These are phyloP conservation scores for Apantesis nais DNA, from an alignment of 2,888 invertebrate species.

Conservation along the genomic window DNA sequence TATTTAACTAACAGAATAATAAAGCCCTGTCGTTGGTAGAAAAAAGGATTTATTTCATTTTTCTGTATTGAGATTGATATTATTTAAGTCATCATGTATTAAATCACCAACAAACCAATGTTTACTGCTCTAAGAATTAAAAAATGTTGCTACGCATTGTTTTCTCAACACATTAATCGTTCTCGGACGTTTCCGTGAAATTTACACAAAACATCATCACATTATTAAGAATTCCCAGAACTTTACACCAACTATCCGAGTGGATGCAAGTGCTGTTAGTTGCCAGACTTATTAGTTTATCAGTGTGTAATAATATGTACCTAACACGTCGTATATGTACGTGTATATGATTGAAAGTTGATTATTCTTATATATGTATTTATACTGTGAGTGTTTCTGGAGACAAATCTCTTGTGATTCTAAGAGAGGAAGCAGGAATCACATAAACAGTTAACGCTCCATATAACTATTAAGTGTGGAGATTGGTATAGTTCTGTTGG, in stretches of 20 bases:
- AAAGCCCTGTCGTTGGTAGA: neutral
- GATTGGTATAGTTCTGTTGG: too few species aligned
- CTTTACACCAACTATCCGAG: conserved; percentile 22
- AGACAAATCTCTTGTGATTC: neutral
- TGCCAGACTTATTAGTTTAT: conserved; percentile 30
- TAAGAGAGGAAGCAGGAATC: neutral
- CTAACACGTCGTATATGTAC: conserved; percentile 9
- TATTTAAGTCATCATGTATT: neutral
- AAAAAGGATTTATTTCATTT: neutral
- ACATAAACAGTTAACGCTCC: too few species aligned
- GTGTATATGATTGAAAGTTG: conserved; percentile 25
- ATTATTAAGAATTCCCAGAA: conserved; percentile 30
- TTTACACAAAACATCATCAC: conserved; percentile 34
- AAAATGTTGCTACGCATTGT: conserved; percentile 13
- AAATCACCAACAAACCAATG: neutral
- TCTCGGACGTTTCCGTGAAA: conserved; percentile 30
- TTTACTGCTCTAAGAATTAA: conserved; percentile 12
- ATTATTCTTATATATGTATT: conserved; percentile 3
- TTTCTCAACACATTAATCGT: conserved; percentile 29
- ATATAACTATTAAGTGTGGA: too few species aligned
- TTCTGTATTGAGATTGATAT: neutral
- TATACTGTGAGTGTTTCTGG: neutral
- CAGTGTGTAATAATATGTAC: conserved; percentile 15
- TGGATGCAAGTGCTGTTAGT: conserved; percentile 20
- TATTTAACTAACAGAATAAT: neutral